Percentiles rank a stretch among this genome's conserved stretches.
Conservation (phyloP, 2,113 vertebrate species). For the Forbesichthys agassizii region DNA sequence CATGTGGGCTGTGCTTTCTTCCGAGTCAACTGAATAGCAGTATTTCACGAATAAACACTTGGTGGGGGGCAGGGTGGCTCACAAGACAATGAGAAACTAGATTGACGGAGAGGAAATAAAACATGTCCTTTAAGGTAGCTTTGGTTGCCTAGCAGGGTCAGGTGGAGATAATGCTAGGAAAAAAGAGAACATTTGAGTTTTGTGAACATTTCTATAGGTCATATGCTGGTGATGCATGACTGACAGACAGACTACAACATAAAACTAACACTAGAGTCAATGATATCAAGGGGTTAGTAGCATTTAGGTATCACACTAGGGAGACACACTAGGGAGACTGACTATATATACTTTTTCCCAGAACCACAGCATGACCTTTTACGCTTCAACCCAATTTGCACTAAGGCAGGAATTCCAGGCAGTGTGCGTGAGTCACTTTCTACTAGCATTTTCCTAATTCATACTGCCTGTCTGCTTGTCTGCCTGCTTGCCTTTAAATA, state of each 20-base stretch:
- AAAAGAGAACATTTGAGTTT: constrained; percentile 54
- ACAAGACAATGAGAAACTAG: constrained; percentile 29
- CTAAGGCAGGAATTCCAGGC: constrained; percentile 72
- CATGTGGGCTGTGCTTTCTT: constrained; percentile 2
- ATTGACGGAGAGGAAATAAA: constrained; percentile 52
- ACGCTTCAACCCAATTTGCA: constrained; percentile 56
- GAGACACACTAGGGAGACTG: background rate
- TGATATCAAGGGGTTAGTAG: constrained; percentile 13
- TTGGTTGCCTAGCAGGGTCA: constrained; percentile 3
- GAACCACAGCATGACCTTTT: constrained; percentile 48
- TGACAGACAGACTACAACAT: constrained; percentile 45
- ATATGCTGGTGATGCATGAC: constrained; percentile 46
- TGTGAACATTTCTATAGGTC: constrained; percentile 32
- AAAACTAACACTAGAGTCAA: constrained; percentile 44
- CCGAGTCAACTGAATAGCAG: constrained; percentile 36
- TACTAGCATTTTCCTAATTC: constrained; percentile 74
- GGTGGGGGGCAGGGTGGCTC: constrained; percentile 27
- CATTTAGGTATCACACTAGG: background rate
- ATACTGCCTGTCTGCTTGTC: constrained; percentile 22
- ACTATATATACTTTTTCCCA: constrained; percentile 25
- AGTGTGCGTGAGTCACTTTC: constrained; percentile 68
- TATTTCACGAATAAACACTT: constrained; percentile 21
- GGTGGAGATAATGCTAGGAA: constrained; percentile 30
- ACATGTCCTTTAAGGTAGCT: constrained; percentile 47
- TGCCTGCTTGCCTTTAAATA: constrained; percentile 70